These are phyloP conservation scores for Mythimna vitellina DNA, from an alignment of 2,888 invertebrate species.

Conservation along the genomic window DNA sequence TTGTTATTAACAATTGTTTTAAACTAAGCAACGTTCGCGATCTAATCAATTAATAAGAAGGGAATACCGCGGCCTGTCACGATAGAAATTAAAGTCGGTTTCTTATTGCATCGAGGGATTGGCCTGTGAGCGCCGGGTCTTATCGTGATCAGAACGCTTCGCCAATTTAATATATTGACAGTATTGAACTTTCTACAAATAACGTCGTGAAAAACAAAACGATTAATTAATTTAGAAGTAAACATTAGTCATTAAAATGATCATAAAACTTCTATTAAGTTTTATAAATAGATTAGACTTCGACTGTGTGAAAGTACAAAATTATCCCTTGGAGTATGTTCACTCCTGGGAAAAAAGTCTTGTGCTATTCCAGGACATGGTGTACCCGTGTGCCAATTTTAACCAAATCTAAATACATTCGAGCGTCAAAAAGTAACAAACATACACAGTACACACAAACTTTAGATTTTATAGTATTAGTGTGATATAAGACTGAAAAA, in stretches of 20 bases:
- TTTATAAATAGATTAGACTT: neutral
- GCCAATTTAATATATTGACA: conserved; percentile 78
- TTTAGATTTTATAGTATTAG: no score
- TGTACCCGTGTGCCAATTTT: no score
- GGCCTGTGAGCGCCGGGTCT: conserved; percentile 66
- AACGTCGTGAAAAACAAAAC: conserved; percentile 68
- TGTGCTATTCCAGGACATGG: no score
- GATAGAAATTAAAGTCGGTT: conserved; percentile 79
- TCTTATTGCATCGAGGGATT: conserved; percentile 74
- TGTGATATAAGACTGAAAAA: neutral
- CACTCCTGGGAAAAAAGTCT: no score
- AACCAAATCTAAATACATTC: no score
- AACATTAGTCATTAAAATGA: conserved; percentile 40
- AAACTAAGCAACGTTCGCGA: conserved; percentile 65
- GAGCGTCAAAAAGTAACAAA: no score
- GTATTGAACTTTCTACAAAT: conserved; percentile 72
- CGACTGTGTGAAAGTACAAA: no score
- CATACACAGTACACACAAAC: no score
- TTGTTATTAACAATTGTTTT: conserved; percentile 56
- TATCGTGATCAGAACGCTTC: conserved; percentile 79
- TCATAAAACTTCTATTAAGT: conserved; percentile 3
- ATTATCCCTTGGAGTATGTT: no score
- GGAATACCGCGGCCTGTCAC: conserved; percentile 72
- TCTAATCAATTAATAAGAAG: conserved; percentile 81
- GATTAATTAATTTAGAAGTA: conserved; percentile 54